Conservation (phyloP, 2,797 vertebrate genomes). For the Pipistrellus kuhlii region DNA sequence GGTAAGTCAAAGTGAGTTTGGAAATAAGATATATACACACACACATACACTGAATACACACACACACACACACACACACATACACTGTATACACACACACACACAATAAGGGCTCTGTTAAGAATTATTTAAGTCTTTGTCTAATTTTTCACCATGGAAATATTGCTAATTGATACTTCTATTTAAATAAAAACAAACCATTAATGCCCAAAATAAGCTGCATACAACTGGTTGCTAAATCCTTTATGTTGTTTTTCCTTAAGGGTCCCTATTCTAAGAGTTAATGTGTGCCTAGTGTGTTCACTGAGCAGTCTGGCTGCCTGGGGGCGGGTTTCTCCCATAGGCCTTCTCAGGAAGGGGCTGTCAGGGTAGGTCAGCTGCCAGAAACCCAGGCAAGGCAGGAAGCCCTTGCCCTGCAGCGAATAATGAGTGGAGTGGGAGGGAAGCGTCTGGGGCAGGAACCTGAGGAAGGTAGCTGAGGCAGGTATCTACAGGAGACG, state of each 20-base stretch:
- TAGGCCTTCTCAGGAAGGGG: neutral
- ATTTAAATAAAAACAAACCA: constrained; percentile 42
- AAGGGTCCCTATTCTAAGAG: neutral
- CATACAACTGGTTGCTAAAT: neutral
- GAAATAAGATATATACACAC: neutral
- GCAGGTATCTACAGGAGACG: neutral
- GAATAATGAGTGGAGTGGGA: too few species aligned
- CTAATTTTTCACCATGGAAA: neutral
- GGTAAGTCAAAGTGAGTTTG: constrained; percentile 22
- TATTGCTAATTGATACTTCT: neutral
- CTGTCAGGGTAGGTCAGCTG: neutral
- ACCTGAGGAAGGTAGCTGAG: neutral
- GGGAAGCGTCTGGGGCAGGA: neutral
- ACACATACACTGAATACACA: too few species aligned
- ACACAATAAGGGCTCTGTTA: neutral
- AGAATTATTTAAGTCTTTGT: constrained; percentile 41
- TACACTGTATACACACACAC: neutral
- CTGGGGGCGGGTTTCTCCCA: neutral
- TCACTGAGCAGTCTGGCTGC: neutral
- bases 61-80: too few species aligned
- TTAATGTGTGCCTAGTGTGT: neutral
- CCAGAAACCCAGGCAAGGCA: neutral
- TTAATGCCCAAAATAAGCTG: neutral
- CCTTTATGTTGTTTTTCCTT: neutral
- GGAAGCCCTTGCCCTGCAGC: too few species aligned